phyloP scores from a whole-genome alignment of 2,113 vertebrate genomes.

The Cromileptes altivelis region DNA sequence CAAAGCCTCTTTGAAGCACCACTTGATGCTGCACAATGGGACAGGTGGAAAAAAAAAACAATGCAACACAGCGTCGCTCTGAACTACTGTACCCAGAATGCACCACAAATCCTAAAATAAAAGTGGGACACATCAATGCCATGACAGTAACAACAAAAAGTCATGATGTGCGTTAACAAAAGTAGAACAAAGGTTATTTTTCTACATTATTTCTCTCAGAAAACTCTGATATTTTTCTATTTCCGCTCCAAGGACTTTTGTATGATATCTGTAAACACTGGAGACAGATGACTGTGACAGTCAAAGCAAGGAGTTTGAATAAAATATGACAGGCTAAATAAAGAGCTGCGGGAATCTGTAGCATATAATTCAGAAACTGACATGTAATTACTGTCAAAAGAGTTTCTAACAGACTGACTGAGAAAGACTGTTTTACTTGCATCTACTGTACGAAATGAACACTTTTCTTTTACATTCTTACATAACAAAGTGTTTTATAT shows the following conservation, averaged over 20 bases:
- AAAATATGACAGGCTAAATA: slow-evolving; percentile 72
- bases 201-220: slow-evolving; percentile 20
- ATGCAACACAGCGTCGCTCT: slow-evolving; percentile 18
- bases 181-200: slow-evolving; percentile 52
- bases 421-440: slow-evolving; percentile 13
- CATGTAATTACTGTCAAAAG: slow-evolving; percentile 64
- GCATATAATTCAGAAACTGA: slow-evolving; percentile 59
- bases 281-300: slow-evolving; percentile 53
- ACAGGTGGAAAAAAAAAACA: slow-evolving; percentile 66
- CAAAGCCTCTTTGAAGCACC: slow-evolving; percentile 70
- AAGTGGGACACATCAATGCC: slow-evolving; percentile 54
- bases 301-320: slow-evolving; percentile 52
- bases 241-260: slow-evolving; percentile 42
- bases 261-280: slow-evolving; percentile 53
- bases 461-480: not conserved
- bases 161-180: slow-evolving; percentile 23
- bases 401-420: slow-evolving; percentile 23
- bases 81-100: slow-evolving; percentile 74
- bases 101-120: slow-evolving; percentile 55
- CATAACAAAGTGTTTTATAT: not conserved
- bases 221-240: slow-evolving; percentile 56
- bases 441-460: slow-evolving; percentile 10
- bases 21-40: slow-evolving; percentile 62
- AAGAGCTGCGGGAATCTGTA: slow-evolving; percentile 58
- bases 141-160: slow-evolving; percentile 7